Conservation (phyloP, 2,888 invertebrate species). For the Drosophila buzzatii region DNA sequence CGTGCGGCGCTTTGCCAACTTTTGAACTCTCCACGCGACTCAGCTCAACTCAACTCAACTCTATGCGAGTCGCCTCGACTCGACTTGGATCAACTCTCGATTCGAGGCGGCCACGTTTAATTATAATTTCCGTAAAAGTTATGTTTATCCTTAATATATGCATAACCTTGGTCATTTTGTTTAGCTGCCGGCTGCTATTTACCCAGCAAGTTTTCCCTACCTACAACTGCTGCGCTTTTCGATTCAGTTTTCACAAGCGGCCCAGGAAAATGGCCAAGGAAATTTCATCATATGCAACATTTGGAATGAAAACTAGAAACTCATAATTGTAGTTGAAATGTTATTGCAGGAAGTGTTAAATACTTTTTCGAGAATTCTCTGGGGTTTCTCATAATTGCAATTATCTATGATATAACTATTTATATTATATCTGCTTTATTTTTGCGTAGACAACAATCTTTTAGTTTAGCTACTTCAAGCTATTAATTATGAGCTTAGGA, state of each 20-base stretch:
- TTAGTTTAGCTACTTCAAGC: too few relatives aligned
- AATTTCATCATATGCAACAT: background rate
- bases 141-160: slow-evolving; percentile 51
- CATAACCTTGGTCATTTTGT: slow-evolving; percentile 46
- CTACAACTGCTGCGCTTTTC: slow-evolving; percentile 7
- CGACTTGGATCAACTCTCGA: slow-evolving; percentile 23
- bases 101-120: slow-evolving; percentile 53
- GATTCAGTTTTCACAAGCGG: background rate
- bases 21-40: slow-evolving; percentile 61
- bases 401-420: too few relatives aligned
- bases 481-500: too few relatives aligned
- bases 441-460: too few relatives aligned
- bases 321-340: background rate
- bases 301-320: background rate
- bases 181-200: slow-evolving; percentile 29
- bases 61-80: slow-evolving; percentile 32
- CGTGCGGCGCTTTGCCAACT: slow-evolving; percentile 62
- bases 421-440: too few relatives aligned
- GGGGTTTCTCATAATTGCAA: background rate
- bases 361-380: background rate
- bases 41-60: slow-evolving; percentile 32
- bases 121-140: slow-evolving; percentile 64
- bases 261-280: background rate
- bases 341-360: background rate
- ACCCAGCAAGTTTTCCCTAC: background rate